Conservation (phyloP, 1,140 invertebrate genomes). For the Dolichoris vasculosae region DNA sequence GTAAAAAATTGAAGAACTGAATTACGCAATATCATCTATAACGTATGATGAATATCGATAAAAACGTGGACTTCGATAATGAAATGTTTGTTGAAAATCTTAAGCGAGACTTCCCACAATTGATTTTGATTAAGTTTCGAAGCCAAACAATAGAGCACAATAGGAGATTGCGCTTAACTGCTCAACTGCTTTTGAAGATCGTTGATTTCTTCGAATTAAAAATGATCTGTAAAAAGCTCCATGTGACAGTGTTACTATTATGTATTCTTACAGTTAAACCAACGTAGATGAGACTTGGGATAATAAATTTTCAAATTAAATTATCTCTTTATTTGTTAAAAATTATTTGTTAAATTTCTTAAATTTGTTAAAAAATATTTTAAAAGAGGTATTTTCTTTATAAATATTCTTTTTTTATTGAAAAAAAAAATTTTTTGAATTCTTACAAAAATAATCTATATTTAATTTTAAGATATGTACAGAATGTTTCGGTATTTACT, state of each 20-base stretch:
- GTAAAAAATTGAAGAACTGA: neutral
- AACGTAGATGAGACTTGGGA: neutral
- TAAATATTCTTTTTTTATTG: too few relatives aligned
- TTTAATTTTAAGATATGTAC: too few relatives aligned
- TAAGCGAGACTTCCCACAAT: neutral
- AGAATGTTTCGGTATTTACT: too few relatives aligned
- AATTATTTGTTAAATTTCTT: too few relatives aligned
- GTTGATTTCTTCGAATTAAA: neutral
- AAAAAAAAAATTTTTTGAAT: too few relatives aligned
- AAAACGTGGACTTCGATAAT: neutral
- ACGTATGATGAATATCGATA: too few relatives aligned
- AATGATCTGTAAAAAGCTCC: neutral
- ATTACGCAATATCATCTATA: neutral
- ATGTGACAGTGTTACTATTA: neutral
- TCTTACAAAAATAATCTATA: too few relatives aligned
- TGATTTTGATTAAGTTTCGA: constrained; percentile 37
- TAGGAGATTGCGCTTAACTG: neutral
- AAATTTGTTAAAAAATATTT: too few relatives aligned
- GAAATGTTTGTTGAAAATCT: constrained; percentile 6
- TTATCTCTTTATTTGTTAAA: too few relatives aligned
- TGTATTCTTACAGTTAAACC: neutral
- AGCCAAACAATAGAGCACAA: too few relatives aligned
- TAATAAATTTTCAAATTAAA: constrained; percentile 1
- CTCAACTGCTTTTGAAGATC: neutral
- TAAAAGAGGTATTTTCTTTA: too few relatives aligned